Percentiles rank a stretch among this genome's conserved stretches.
Evolutionary conservation across 1,140 invertebrate genomes (phyloP).

Genomic region (Trachelipus rathkii): DNA sequence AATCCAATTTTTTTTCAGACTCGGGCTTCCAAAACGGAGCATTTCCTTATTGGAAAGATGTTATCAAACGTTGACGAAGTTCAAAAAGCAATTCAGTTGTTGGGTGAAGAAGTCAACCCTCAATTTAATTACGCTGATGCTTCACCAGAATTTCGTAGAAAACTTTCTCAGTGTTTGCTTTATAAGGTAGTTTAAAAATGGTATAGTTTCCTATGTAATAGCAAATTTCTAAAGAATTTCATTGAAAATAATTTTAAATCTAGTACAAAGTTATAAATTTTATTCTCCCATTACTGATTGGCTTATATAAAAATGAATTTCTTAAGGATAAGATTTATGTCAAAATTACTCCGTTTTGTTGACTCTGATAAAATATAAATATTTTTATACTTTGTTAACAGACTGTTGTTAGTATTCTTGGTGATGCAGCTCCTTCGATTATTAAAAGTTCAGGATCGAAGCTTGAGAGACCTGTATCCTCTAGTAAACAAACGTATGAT

Average conservation of each 20-base stretch:
- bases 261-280: too few relatives aligned
- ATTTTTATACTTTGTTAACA: conserved; percentile 28
- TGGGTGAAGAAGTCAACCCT: conserved; percentile 39
- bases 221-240: too few relatives aligned
- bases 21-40: conserved; percentile 46
- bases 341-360: not conserved
- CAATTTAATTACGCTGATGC: conserved; percentile 9
- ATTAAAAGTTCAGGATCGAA: conserved; percentile 52
- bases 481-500: conserved; percentile 68
- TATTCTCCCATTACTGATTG: too few relatives aligned
- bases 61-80: conserved; percentile 37
- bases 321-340: too few relatives aligned
- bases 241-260: too few relatives aligned
- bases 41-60: conserved; percentile 40
- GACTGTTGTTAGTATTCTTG: conserved; percentile 47
- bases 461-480: conserved; percentile 58
- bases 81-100: conserved; percentile 33
- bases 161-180: too few relatives aligned
- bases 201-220: too few relatives aligned
- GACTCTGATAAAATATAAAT: not conserved
- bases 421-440: conserved; percentile 31
- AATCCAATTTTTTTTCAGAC: conserved; percentile 29
- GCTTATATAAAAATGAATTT: too few relatives aligned
- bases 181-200: too few relatives aligned
- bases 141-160: too few relatives aligned